phyloP scores from a whole-genome alignment of 2,888 invertebrate genomes.

The Pachymerium ferrugineum region DNA sequence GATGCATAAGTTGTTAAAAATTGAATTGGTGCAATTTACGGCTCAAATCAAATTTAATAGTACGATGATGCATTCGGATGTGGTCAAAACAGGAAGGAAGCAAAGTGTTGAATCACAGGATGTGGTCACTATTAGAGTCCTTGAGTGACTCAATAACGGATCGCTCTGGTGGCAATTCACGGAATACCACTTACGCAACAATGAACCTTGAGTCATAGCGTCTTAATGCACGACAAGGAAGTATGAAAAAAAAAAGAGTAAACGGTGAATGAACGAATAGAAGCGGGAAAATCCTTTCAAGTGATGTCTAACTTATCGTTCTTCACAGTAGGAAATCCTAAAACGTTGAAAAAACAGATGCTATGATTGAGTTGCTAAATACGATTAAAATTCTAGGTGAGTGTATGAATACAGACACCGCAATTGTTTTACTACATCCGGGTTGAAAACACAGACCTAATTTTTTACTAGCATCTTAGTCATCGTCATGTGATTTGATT shows the following conservation, averaged over 20 bases:
- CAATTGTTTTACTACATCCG: slow-evolving; percentile 19
- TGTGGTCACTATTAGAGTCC: background rate
- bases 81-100: slow-evolving; percentile 14
- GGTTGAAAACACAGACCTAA: slow-evolving; percentile 18
- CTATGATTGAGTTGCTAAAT: too few species aligned
- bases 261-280: background rate
- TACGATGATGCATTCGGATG: background rate
- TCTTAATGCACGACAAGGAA: background rate
- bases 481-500: background rate
- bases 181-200: slow-evolving; percentile 5
- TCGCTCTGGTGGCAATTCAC: background rate
- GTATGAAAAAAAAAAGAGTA: background rate
- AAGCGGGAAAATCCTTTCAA: background rate
- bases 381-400: background rate
- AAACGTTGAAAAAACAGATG: too few species aligned
- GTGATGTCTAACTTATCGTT: too few species aligned
- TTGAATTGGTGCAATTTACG: too few species aligned
- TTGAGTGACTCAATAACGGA: background rate
- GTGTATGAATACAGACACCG: background rate
- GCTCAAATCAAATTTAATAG: background rate
- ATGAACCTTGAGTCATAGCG: background rate
- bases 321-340: too few species aligned
- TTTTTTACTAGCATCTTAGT: background rate
- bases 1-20: too few species aligned
- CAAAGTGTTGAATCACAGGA: slow-evolving; percentile 14